Evolutionary conservation across 2,797 vertebrate species (phyloP).

Genomic region (Tauraco hartlaubi): DNA sequence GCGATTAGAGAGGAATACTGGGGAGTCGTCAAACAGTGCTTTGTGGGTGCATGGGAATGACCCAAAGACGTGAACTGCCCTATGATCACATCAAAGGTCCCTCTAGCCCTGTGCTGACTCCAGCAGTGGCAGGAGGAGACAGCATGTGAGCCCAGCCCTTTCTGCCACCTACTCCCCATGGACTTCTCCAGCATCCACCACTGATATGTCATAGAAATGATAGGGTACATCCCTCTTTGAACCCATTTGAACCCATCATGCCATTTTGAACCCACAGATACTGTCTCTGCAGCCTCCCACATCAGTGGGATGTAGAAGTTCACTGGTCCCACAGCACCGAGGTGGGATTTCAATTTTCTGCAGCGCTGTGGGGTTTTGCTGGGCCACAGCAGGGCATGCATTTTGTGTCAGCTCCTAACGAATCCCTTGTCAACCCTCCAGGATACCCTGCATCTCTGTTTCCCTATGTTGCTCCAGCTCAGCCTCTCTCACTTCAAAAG

Average conservation of each 20-base stretch:
- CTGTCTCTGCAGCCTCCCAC: neutral
- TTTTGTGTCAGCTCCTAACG: neutral
- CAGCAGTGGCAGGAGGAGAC: neutral
- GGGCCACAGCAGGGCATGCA: neutral
- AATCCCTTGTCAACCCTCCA: neutral
- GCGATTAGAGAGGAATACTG: accelerated
- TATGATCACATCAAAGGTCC: neutral
- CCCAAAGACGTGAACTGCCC: neutral
- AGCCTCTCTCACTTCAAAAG: neutral
- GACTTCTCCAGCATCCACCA: neutral
- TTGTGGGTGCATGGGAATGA: neutral
- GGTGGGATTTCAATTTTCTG: neutral
- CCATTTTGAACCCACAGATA: accelerated
- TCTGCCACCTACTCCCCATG: neutral
- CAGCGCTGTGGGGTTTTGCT: neutral
- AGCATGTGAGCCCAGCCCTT: neutral
- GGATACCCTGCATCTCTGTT: neutral
- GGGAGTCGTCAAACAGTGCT: neutral
- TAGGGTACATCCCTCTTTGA: no score
- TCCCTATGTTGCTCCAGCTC: neutral
- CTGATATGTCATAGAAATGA: neutral
- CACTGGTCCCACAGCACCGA: neutral
- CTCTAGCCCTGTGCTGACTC: neutral
- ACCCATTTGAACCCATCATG: no score
- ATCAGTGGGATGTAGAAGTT: accelerated